Evolutionary conservation across 2,797 vertebrate genomes (phyloP), one percentile per base, ranked within the genome.

Genomic region (Coracias cyanogaster): DNA sequence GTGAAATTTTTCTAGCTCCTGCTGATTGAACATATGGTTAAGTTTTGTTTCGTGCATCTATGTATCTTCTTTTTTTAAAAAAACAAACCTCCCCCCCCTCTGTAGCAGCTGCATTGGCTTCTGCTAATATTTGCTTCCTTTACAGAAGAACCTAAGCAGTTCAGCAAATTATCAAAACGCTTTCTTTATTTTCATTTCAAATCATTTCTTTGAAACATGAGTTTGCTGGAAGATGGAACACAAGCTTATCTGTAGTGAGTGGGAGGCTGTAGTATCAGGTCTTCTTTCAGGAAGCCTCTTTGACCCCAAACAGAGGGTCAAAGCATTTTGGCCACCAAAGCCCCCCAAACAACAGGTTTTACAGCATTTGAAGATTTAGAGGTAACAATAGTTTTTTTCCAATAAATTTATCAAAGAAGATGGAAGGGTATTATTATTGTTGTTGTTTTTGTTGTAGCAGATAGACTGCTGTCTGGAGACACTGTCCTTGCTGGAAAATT

Each of bases 251-350:
- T 58, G 3, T 46, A 67, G 46, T 48, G 73, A 93, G 77, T 62
- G 61, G 61, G 86, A 88, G 12, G 31, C 8, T 65, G 33, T 18
- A 81, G n/a, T 24, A 35, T 48, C 58, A 74, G 81, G n/a, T 76
- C 57, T 89, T 94, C 94, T 96, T 92, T 90, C 61, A 58, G 61
- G 65, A 91, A 95, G 91, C 8, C 58, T 94, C 79, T 86, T 39
- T 73, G 77, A 87, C 60, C 76, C 43, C 73, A 70, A 24, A 46
- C 16, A 92, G 90, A 39, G 25, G 33, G 18, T 70, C 62, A 61
- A 61, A 84, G 74, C 5, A 54, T 48, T 84, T 89, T 85, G 58
- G n/a, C 26, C 54, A 57, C 49, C 71, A 61, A 76, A 52, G 5
- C 6, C 54, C 31, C 31, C 33, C 15, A 66, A 17, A 72, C 33